Base-by-base conservation (phyloP, 2,113 vertebrate genomes). In the Coptodon bakossiorum region DNA sequence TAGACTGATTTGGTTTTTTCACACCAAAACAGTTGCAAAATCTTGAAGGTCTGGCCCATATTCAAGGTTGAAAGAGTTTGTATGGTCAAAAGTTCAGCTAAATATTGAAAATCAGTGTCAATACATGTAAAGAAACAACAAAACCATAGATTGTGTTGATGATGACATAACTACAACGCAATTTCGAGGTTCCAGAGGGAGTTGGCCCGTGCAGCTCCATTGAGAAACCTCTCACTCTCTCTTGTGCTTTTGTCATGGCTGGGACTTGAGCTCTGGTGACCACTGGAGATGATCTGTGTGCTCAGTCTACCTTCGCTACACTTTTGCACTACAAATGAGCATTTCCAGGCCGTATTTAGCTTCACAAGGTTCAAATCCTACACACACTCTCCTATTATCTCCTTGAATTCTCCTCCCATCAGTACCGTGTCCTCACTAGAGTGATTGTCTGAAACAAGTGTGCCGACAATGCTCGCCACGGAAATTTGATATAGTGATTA, bases 251-350 rank as follows among this genome's bases (percentile, higher is more conserved):
- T 82, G 71, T 83, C 78, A 61, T 45, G 38, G 34, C 14, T 5
- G 31, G 9, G 86, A 84, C 79, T 90, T 1, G 16, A 83, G 86
- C 73, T 86, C 45, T 17, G 71, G 90, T 91, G 87, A 90, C 91
- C 86, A 88, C 71, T 63, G 86, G 84, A 92, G 80, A 93, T n/a
- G 86, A 91, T 86, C 88, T 86, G 81, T 82, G 87, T 17, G 9
- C 38, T 68, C 63, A 68, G 34, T 68, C 56, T 90, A 82, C 88
- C 81, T 88, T 71, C 5, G 38, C 78, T 81, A 86, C 87, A 89
- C 84, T 16, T 38, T 79, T 7, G 19, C 87, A 90, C 89, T 92
- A 4, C 83, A 90, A 92, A 90, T 90, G 71, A 88, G 90, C 73
- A 84, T 45, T 45, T 82, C 12, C 59, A 36, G 12, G 29, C 24